Evolutionary conservation across 2,888 invertebrate species (phyloP).

Genomic region (Galeruca laticollis): DNA sequence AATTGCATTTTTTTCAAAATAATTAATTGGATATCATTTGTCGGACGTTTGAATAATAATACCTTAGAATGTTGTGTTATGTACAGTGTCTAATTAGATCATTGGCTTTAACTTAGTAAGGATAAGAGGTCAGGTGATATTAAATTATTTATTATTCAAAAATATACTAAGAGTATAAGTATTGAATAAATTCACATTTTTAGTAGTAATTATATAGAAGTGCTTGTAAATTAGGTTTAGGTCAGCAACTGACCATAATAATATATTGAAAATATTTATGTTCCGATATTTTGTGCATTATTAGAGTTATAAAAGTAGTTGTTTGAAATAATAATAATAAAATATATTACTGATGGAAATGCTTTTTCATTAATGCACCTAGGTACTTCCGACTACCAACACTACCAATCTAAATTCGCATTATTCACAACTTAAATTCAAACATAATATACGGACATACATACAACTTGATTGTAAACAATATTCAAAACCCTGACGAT

Average conservation of each 20-base stretch:
- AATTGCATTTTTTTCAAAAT: constrained; percentile 8
- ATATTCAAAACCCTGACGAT: no score
- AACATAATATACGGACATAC: no score
- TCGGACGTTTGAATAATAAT: constrained; percentile 5
- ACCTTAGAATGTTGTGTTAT: constrained; percentile 51
- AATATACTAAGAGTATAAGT: constrained; percentile 39
- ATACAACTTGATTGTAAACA: no score
- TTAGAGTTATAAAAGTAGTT: constrained; percentile 54
- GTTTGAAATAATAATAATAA: constrained; percentile 55
- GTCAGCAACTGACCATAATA: constrained; percentile 35
- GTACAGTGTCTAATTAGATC: constrained; percentile 57
- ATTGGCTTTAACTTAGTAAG: constrained; percentile 44
- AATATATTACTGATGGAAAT: constrained; percentile 44
- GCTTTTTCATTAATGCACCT: neutral
- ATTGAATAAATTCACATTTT: constrained; percentile 30
- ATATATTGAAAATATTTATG: constrained; percentile 49
- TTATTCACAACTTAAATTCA: no score
- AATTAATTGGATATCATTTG: constrained; percentile 8
- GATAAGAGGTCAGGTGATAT: constrained; percentile 58
- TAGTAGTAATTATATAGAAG: constrained; percentile 24
- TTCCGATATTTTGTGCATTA: constrained; percentile 49
- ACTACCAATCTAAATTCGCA: no score
- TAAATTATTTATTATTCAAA: constrained; percentile 53
- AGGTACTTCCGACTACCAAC: no score
- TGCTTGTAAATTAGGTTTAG: constrained; percentile 33